Evolutionary conservation across 2,113 vertebrate species (phyloP).

Genomic region (Urocitellus parryii): DNA sequence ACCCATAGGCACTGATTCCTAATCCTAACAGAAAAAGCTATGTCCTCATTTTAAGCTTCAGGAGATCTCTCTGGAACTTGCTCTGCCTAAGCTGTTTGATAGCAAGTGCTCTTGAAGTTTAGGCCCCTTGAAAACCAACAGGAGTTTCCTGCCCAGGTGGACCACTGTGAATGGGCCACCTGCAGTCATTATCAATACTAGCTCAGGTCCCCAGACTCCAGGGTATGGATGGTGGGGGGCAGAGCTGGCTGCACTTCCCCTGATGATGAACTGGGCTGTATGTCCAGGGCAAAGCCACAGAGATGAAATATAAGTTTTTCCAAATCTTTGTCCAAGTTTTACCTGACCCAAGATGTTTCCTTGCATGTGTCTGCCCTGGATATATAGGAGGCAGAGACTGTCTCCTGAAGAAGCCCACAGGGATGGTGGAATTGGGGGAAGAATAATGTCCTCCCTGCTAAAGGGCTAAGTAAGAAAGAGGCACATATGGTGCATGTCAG

Average conservation of each 20-base stretch:
- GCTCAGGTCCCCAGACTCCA: too few species aligned
- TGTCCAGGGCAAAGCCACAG: too few species aligned
- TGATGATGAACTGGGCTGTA: not conserved
- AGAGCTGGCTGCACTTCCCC: not conserved
- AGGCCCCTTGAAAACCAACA: not conserved
- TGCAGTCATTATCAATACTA: too few species aligned
- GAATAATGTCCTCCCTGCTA: not conserved
- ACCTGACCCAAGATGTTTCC: not conserved
- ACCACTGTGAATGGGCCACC: not conserved
- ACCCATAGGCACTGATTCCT: too few species aligned
- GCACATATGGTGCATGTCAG: not conserved
- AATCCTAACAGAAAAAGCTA: too few species aligned
- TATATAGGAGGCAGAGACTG: not conserved
- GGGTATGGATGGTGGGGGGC: too few species aligned
- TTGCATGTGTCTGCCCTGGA: not conserved
- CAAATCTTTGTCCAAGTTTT: not conserved
- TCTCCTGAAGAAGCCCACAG: not conserved
- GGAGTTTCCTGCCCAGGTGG: not conserved
- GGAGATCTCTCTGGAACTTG: not conserved
- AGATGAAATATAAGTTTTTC: not conserved
- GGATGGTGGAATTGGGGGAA: too few species aligned
- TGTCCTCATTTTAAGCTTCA: too few species aligned
- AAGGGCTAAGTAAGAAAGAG: not conserved
- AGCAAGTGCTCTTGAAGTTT: not conserved
- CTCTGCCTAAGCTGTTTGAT: not conserved